phyloP scores from a whole-genome alignment of 2,797 vertebrate genomes.

The Pempheris klunzingeri region DNA sequence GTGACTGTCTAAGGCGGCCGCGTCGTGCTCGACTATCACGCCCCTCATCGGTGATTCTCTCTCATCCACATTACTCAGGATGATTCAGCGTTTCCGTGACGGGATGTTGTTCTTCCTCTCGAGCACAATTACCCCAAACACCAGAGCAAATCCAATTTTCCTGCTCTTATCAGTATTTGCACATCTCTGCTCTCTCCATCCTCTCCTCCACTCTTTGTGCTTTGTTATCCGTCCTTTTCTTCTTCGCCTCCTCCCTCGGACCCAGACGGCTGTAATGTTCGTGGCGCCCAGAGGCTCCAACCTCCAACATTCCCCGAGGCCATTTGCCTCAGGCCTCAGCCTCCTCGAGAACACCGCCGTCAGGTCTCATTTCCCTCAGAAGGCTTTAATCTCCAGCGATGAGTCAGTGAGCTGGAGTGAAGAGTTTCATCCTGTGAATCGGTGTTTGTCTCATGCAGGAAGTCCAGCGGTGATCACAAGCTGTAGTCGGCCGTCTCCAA shows the following conservation, averaged over 20 bases:
- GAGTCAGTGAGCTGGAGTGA: slow-evolving; percentile 8
- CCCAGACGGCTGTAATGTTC: slow-evolving; percentile 42
- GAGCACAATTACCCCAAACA: slow-evolving; percentile 24
- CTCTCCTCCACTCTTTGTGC: fast-evolving
- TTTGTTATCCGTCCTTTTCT: not conserved
- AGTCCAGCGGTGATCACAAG: not conserved
- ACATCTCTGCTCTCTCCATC: not conserved
- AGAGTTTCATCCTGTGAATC: not conserved
- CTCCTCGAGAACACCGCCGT: not conserved
- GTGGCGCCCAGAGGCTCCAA: slow-evolving; percentile 31
- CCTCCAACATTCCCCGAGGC: not conserved
- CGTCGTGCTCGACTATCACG: not conserved
- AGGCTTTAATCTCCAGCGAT: not conserved
- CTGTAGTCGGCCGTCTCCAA: too few species aligned
- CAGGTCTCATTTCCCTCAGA: slow-evolving; percentile 4
- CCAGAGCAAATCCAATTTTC: slow-evolving; percentile 32
- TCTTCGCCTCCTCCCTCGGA: not conserved
- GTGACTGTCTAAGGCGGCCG: too few species aligned
- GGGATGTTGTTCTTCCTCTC: slow-evolving; percentile 2
- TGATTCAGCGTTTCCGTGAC: not conserved
- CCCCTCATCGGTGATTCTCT: not conserved
- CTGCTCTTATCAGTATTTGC: slow-evolving; percentile 25
- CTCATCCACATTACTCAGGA: not conserved
- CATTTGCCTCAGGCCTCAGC: not conserved
- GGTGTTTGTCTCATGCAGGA: not conserved